Evolutionary conservation across 2,113 vertebrate genomes (phyloP), one percentile per base, ranked within the genome.

Genomic region (Callocephalon fimbriatum): DNA sequence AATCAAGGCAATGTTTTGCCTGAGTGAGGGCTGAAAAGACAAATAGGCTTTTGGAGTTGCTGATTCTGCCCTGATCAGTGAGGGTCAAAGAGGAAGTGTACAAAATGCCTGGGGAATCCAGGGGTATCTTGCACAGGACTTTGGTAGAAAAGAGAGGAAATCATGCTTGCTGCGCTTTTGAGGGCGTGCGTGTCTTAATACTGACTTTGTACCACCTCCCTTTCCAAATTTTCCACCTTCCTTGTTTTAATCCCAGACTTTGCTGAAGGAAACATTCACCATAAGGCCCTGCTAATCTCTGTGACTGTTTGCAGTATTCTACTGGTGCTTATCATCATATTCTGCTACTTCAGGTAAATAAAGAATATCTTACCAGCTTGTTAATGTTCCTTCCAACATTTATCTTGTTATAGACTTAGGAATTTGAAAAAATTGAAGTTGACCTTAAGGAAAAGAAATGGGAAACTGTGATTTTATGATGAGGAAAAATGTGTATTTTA

Each of bases 301-400:
- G 98, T 99, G 88, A 98, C 98, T 38, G 98, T 99, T 67, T 99
- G 99, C 96, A 99, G 99, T 91, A 98, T 99, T 59, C 98, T 99
- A 29, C 97, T 99, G 93, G 98, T 98, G 66, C 85, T 98, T 75
- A 98, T 99, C 83, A 99, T 99, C 90, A 93, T 99, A 84, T 99
- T 99, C 98, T 99, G 98, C 97, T 99, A 99, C 97, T 99, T 99
- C 98, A 99, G 99, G 99, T 99, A 98, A 98, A 96, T 93, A 50
- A 90, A 17, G 5, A 73, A 19, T 51, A 29, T 7, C 50, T 63
- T 51, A 29, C 16, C 7, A n/a, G 29, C 14, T 91, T 35, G 6
- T 77, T 54, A 63, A 19, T 80, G 17, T 56, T 92, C 25, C 26
- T 86, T 8, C 32, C 65, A 59, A 71, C 10, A 7, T 62, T 76